Conservation (phyloP, 37 sponge, comb jelly and placozoan genomes). For the Theonella swinhoei region DNA sequence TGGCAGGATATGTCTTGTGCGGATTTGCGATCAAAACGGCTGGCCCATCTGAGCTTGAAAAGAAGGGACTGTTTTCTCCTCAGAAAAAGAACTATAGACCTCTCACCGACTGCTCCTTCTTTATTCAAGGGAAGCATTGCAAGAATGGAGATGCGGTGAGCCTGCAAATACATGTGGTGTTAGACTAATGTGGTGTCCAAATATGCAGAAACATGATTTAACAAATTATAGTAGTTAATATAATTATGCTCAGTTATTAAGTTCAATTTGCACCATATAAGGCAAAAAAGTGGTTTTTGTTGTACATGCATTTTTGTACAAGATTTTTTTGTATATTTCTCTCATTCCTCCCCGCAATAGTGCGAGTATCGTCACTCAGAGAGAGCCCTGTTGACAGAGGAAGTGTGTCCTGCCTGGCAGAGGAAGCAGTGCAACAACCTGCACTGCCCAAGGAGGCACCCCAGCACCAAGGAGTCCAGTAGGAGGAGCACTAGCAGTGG, state of each 20-base stretch:
- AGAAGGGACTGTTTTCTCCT: background rate
- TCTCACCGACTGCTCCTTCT: constrained; percentile 83
- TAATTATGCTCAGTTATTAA: too few relatives aligned
- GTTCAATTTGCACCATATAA: too few relatives aligned
- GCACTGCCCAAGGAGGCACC: background rate
- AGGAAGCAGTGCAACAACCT: constrained; percentile 47
- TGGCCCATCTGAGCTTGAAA: constrained; percentile 54
- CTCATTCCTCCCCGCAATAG: constrained; percentile 17
- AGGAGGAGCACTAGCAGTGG: background rate
- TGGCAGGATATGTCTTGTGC: constrained; percentile 1
- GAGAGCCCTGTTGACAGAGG: constrained; percentile 5
- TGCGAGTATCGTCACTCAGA: constrained; percentile 81
- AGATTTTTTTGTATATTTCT: constrained; percentile 4
- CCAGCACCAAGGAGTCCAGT: too few relatives aligned
- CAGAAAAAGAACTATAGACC: constrained; percentile 60
- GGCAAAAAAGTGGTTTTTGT: background rate
- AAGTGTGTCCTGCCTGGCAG: constrained; percentile 54
- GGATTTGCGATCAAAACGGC: constrained; percentile 60
- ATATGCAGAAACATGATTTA: too few relatives aligned
- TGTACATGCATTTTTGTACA: background rate
- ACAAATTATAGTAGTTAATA: too few relatives aligned
- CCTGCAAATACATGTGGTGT: background rate
- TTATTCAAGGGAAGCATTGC: constrained; percentile 49
- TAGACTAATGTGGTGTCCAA: too few relatives aligned
- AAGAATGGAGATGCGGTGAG: constrained; percentile 47